Percentiles rank a stretch among this genome's conserved stretches.
Conservation (phyloP, 2,888 invertebrate genomes). For the Tanytarsus gracilentus region DNA sequence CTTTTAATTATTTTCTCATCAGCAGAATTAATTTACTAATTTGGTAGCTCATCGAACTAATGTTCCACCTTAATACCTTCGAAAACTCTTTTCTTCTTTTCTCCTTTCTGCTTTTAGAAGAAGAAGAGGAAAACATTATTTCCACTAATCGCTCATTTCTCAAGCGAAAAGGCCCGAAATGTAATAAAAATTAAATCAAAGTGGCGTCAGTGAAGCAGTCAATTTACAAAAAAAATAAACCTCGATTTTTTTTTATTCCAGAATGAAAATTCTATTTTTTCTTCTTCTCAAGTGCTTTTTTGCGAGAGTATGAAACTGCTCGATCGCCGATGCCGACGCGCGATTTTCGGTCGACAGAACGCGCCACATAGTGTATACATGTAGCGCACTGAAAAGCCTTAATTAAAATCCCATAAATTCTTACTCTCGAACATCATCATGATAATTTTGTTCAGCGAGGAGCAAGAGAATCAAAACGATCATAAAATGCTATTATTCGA, state of each 20-base stretch:
- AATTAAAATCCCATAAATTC: slow-evolving; percentile 28
- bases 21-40: too few species aligned
- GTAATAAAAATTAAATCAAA: slow-evolving; percentile 25
- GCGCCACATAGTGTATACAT: neutral
- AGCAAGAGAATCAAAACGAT: neutral
- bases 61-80: neutral
- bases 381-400: slow-evolving; percentile 2
- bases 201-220: slow-evolving; percentile 28
- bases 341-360: neutral
- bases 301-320: too few species aligned
- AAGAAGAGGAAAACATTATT: slow-evolving; percentile 3
- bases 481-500: slow-evolving; percentile 1
- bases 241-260: neutral
- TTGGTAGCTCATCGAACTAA: too few species aligned
- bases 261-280: slow-evolving; percentile 14
- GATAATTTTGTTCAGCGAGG: too few species aligned
- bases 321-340: too few species aligned
- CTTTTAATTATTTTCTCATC: too few species aligned
- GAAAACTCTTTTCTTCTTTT: neutral
- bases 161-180: slow-evolving; percentile 16
- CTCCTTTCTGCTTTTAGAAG: neutral
- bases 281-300: slow-evolving; percentile 2
- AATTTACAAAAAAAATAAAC: slow-evolving; percentile 11
- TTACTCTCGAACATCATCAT: too few species aligned
- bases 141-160: slow-evolving; percentile 15